Conservation (phyloP, 1,140 invertebrate genomes). For the Cylas formicarius region DNA sequence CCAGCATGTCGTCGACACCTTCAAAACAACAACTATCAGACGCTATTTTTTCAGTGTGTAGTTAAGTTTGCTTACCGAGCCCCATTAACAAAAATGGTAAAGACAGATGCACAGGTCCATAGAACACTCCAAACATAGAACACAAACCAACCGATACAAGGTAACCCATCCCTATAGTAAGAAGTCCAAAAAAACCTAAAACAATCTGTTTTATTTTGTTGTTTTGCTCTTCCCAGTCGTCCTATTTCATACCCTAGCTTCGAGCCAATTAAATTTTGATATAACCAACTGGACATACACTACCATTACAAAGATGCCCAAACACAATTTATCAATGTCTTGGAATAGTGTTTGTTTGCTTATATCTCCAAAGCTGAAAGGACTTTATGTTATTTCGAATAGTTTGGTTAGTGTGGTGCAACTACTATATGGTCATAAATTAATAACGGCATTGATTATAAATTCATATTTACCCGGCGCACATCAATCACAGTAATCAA, state of each 20-base stretch:
- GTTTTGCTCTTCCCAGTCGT: not conserved
- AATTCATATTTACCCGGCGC: too few species aligned
- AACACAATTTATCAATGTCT: slow-evolving; percentile 61
- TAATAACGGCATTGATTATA: too few species aligned
- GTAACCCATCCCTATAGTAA: slow-evolving; percentile 71
- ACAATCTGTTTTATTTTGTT: slow-evolving; percentile 42
- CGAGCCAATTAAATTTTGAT: slow-evolving; percentile 68
- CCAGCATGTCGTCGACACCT: slow-evolving; percentile 75
- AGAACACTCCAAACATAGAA: slow-evolving; percentile 63
- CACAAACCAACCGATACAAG: slow-evolving; percentile 64
- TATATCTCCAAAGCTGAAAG: slow-evolving; percentile 62
- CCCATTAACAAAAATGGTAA: slow-evolving; percentile 77
- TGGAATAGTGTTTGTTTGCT: slow-evolving; percentile 60
- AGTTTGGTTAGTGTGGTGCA: too few species aligned
- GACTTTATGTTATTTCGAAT: too few species aligned
- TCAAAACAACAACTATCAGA: slow-evolving; percentile 8
- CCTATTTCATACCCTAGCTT: slow-evolving; percentile 50
- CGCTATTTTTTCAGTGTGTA: not conserved
- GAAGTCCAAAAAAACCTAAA: slow-evolving; percentile 57
- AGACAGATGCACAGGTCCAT: slow-evolving; percentile 74
- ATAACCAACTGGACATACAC: slow-evolving; percentile 65
- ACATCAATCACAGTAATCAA: too few species aligned
- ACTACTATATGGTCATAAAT: too few species aligned
- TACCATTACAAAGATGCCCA: slow-evolving; percentile 64
- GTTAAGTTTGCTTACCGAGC: slow-evolving; percentile 40